Percentiles rank a stretch among this genome's conserved stretches.
These are phyloP conservation scores for Trichoplax adhaerens DNA, from an alignment of 37 sponge, comb jelly and placozoan genomes.

Conservation along the genomic window DNA sequence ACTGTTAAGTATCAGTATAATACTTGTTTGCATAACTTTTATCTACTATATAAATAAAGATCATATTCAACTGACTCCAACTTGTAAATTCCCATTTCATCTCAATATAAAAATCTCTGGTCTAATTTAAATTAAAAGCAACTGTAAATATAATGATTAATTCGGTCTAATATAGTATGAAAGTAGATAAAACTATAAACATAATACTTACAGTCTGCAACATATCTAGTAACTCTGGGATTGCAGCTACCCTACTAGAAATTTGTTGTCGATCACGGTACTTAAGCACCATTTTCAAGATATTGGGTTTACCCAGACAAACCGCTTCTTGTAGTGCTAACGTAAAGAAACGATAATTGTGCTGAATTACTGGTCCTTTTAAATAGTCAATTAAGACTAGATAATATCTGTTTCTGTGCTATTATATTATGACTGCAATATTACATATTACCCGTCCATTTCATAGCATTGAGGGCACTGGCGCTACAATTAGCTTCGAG, in stretches of 20 bases:
- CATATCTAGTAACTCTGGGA: slow-evolving; percentile 56
- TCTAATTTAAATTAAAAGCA: background rate
- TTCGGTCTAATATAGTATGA: background rate
- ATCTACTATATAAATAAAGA: background rate
- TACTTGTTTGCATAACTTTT: too few species aligned
- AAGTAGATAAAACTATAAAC: too few species aligned
- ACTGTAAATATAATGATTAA: background rate
- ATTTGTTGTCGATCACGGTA: slow-evolving; percentile 40
- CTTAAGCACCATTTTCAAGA: slow-evolving; percentile 35
- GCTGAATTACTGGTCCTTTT: slow-evolving; percentile 1
- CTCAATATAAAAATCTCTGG: slow-evolving; percentile 90
- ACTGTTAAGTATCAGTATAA: too few species aligned
- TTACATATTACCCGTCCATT: slow-evolving; percentile 37
- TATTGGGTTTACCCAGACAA: slow-evolving; percentile 41
- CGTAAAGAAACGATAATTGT: background rate
- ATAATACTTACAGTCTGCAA: slow-evolving; percentile 14
- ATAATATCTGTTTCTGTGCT: background rate
- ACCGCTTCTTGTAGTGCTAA: slow-evolving; percentile 60
- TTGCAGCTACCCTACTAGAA: slow-evolving; percentile 9
- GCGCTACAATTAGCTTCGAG: slow-evolving; percentile 44
- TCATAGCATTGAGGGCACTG: slow-evolving; percentile 52
- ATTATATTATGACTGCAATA: background rate
- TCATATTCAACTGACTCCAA: slow-evolving; percentile 53
- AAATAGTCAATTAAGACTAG: too few species aligned
- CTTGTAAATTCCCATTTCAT: slow-evolving; percentile 99